A percentile compares a stretch with the other conserved stretches of the same genome.
phyloP scores from a whole-genome alignment of 2,797 vertebrate species.

The Gymnocypris eckloni region DNA sequence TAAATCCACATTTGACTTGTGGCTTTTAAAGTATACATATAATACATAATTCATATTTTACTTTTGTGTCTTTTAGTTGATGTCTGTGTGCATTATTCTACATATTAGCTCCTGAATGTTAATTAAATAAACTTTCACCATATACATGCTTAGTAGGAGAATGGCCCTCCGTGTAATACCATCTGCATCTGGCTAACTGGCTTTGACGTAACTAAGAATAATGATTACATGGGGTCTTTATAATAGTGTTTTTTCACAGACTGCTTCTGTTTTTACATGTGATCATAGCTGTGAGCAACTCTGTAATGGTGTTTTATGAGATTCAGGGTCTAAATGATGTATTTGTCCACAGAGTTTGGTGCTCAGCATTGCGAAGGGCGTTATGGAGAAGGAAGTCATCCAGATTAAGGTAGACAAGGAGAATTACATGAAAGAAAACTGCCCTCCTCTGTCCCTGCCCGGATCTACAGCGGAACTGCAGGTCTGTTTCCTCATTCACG shows the following conservation, averaged over 20 bases:
- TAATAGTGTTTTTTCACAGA: neutral
- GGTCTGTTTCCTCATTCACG: slow-evolving; percentile 66
- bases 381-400: slow-evolving; percentile 78
- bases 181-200: neutral
- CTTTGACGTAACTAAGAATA: neutral
- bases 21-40: neutral
- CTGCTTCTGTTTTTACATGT: neutral
- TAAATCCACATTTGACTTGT: neutral
- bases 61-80: neutral
- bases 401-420: slow-evolving; percentile 76
- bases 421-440: slow-evolving; percentile 78
- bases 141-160: neutral
- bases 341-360: slow-evolving; percentile 82
- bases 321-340: neutral
- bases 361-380: slow-evolving; percentile 79
- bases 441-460: slow-evolving; percentile 76
- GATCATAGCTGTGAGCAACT: neutral
- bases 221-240: neutral
- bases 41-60: neutral
- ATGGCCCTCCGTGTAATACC: neutral
- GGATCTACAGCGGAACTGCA: slow-evolving; percentile 80
- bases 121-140: neutral
- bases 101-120: neutral
- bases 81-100: neutral
- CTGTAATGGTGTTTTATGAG: neutral